Conservation (phyloP, 2,113 vertebrate species). For the Dasypus novemcinctus region DNA sequence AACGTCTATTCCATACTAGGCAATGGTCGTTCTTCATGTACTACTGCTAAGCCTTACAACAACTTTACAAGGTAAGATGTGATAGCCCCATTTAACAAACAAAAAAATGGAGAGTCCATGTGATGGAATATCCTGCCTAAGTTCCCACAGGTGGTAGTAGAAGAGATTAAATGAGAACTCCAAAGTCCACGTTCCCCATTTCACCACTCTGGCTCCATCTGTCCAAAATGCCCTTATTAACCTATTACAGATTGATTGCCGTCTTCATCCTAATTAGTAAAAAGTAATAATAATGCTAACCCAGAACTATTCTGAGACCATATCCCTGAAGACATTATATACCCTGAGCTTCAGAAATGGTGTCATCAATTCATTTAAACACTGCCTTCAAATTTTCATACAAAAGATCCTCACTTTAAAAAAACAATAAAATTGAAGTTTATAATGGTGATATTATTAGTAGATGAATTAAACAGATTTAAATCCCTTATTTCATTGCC, state of each 20-base stretch:
- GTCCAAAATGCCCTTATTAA: neutral
- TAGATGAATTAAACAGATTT: neutral
- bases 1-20: neutral
- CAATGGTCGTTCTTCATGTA: neutral
- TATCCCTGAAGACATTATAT: neutral
- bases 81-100: neutral
- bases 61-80: neutral
- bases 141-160: neutral
- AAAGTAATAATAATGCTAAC: neutral
- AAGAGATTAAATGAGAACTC: neutral
- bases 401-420: neutral
- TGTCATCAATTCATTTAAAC: neutral
- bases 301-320: neutral
- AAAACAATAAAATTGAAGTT: constrained; percentile 36
- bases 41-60: neutral
- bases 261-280: neutral
- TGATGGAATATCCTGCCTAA: neutral
- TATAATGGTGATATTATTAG: neutral
- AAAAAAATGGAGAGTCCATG: neutral
- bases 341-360: constrained; percentile 2
- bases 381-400: neutral
- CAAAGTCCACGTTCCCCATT: neutral
- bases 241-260: neutral
- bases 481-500: constrained; percentile 6
- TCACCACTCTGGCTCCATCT: neutral